Percentiles rank a stretch among this genome's conserved stretches.
Evolutionary conservation across 2,888 invertebrate genomes (phyloP).

Genomic region (Chaitophorus viminalis): DNA sequence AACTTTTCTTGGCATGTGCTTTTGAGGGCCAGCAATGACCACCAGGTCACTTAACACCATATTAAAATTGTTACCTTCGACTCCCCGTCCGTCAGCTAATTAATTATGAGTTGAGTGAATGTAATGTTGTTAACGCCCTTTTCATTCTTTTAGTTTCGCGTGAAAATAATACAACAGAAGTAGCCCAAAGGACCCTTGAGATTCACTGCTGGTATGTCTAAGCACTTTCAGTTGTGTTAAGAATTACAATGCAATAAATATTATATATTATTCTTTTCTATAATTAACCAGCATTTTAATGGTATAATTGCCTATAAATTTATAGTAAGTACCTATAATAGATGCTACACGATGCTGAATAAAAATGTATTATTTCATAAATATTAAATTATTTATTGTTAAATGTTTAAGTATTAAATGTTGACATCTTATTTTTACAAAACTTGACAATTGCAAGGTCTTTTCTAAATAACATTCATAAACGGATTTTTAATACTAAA

Average conservation of each 20-base stretch:
- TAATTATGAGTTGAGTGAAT: conserved; percentile 24
- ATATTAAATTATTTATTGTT: no score
- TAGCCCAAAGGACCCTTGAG: neutral
- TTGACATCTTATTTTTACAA: neutral
- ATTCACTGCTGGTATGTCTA: neutral
- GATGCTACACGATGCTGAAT: no score
- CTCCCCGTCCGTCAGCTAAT: conserved; percentile 7
- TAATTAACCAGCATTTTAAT: no score
- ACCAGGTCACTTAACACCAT: conserved; percentile 50
- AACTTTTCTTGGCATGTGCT: conserved; percentile 52
- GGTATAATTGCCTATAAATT: no score
- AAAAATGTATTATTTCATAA: no score
- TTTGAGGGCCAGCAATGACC: conserved; percentile 37
- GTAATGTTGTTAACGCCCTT: conserved; percentile 15
- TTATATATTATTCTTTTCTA: no score
- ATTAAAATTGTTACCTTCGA: conserved; percentile 42
- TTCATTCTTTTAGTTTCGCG: neutral
- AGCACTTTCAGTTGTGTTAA: neutral
- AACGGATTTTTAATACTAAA: neutral
- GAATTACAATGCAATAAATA: neutral
- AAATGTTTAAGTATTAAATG: no score
- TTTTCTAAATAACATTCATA: neutral
- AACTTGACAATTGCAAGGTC: neutral
- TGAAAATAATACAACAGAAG: conserved; percentile 20
- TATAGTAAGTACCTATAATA: no score